These are phyloP conservation scores for Nowickia ferox DNA, from an alignment of 2,888 invertebrate genomes.

Conservation along the genomic window DNA sequence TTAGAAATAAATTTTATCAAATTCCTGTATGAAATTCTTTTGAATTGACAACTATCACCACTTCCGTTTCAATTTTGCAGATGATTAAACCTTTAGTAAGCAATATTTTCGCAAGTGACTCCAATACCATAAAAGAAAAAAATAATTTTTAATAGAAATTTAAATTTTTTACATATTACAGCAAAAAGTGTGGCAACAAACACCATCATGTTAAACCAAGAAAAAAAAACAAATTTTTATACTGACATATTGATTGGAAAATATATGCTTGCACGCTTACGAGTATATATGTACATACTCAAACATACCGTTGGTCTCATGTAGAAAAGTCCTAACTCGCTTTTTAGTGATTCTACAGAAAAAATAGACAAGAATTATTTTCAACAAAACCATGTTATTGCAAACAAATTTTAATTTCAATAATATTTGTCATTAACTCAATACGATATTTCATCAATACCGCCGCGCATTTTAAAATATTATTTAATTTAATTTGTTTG, in stretches of 20 bases:
- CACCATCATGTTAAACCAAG: slow-evolving; percentile 14
- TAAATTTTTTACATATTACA: neutral
- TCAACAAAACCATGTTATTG: no score
- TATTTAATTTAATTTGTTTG: no score
- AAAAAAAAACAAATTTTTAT: slow-evolving; percentile 13
- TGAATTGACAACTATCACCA: neutral
- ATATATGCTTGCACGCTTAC: neutral
- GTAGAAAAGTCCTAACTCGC: no score
- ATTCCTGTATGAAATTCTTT: neutral
- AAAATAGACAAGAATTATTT: no score
- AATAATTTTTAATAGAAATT: neutral
- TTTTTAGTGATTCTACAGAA: no score
- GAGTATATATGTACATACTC: neutral
- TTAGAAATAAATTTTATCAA: no score
- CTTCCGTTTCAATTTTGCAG: neutral
- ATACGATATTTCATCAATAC: no score
- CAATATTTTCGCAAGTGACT: neutral
- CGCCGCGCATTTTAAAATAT: no score
- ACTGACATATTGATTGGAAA: neutral
- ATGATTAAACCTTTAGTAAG: neutral
- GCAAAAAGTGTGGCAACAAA: neutral
- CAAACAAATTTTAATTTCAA: no score
- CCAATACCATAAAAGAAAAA: neutral
- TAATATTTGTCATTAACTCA: no score
- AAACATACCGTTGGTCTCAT: neutral